Conservation (phyloP, 2,888 invertebrate genomes). For the Cheilosia impressa region DNA sequence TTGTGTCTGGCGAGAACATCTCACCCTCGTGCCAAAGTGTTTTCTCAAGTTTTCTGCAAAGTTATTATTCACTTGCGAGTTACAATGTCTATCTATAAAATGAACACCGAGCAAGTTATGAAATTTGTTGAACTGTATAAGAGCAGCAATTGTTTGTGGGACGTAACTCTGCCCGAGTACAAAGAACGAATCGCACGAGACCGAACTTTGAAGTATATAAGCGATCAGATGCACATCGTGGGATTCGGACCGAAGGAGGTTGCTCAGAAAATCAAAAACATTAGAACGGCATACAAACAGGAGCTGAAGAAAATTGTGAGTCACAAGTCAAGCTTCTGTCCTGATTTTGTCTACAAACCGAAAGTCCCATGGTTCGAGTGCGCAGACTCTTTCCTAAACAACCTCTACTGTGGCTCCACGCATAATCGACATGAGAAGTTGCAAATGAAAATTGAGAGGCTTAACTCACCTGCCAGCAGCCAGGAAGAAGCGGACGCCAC, state of each 20-base stretch:
- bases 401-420: not conserved
- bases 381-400: not conserved
- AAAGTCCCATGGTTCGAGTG: constrained; percentile 1
- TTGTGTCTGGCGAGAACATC: not conserved
- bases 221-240: not conserved
- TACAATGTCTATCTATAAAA: constrained; percentile 2
- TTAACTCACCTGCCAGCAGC: not conserved
- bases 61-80: not conserved
- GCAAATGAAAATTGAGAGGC: not conserved
- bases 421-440: not conserved
- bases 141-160: not conserved
- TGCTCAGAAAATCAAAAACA: constrained; percentile 4
- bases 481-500: too few species aligned
- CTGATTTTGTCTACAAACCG: not conserved
- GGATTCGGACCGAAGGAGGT: not conserved
- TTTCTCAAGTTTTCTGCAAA: not conserved
- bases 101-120: not conserved
- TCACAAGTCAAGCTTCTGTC: not conserved
- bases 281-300: constrained; percentile 1
- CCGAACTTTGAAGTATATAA: not conserved
- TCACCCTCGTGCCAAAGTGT: not conserved
- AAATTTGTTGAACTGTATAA: constrained; percentile 3
- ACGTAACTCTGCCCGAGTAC: not conserved
- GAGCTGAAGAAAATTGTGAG: not conserved
- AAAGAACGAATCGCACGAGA: not conserved